A percentile compares a stretch with the other conserved stretches of the same genome.
phyloP scores from a whole-genome alignment of 1,140 invertebrate species.

The Aphidius ervi region DNA sequence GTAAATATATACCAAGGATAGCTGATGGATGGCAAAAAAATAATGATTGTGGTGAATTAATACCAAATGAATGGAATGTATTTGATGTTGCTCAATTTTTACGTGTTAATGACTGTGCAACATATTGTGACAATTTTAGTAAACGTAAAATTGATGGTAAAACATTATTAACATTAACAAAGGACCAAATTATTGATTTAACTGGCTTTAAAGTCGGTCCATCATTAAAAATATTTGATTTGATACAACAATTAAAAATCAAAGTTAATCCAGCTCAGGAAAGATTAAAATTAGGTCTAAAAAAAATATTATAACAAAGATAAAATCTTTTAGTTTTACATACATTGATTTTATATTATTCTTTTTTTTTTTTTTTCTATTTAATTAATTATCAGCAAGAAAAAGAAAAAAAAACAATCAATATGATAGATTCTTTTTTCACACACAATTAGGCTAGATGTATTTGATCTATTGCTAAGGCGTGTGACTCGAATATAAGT shows the following conservation, averaged over 20 bases:
- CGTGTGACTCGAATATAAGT: conserved; percentile 19
- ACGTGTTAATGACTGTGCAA: conserved; percentile 82
- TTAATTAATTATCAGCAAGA: neutral
- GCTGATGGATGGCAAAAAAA: conserved; percentile 55
- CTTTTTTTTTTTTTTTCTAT: neutral
- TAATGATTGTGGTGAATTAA: conserved; percentile 56
- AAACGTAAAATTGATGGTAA: conserved; percentile 78
- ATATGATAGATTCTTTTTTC: neutral
- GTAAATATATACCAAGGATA: conserved; percentile 67
- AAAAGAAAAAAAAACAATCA: neutral
- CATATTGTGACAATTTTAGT: conserved; percentile 81
- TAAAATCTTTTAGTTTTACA: conserved; percentile 19
- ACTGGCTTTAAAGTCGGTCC: conserved; percentile 92
- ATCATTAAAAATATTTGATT: conserved; percentile 87
- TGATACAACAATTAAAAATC: conserved; percentile 82
- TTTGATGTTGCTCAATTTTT: conserved; percentile 85
- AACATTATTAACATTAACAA: conserved; percentile 72
- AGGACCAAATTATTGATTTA: conserved; percentile 85
- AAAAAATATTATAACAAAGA: conserved; percentile 49
- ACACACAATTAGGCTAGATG: neutral
- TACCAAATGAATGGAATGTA: conserved; percentile 74
- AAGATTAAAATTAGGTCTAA: conserved; percentile 56
- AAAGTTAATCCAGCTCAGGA: conserved; percentile 74
- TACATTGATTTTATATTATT: too few species aligned
- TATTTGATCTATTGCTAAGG: conserved; percentile 23